Conservation (phyloP, 2,888 invertebrate species). For the Lasioglossum vierecki region DNA sequence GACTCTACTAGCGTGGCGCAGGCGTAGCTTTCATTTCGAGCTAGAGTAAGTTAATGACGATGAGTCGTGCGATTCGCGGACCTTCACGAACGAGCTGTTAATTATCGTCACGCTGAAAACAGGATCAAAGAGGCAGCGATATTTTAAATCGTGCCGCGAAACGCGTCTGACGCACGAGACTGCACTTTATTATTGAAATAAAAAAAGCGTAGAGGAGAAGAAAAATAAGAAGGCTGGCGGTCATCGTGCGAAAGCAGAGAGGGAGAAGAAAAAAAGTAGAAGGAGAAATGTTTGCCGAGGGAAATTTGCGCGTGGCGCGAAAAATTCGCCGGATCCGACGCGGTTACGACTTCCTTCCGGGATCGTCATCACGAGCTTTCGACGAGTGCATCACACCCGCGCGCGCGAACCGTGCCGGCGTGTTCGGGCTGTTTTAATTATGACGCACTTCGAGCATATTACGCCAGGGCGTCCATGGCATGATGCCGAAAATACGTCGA, state of each 20-base stretch:
- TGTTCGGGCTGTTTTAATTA: conserved; percentile 60
- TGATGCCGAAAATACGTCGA: conserved; percentile 67
- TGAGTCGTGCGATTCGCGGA: conserved; percentile 15
- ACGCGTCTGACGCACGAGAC: conserved; percentile 38
- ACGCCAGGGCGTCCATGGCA: conserved; percentile 52
- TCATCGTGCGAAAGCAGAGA: not conserved
- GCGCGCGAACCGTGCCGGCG: not conserved
- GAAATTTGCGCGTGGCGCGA: not conserved
- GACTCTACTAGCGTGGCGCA: not conserved
- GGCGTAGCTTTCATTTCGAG: not conserved
- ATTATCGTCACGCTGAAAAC: conserved; percentile 32
- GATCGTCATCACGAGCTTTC: conserved; percentile 52
- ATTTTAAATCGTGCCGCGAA: conserved; percentile 16
- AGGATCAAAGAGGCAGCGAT: conserved; percentile 18
- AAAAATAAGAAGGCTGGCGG: not conserved
- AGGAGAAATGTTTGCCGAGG: not conserved
- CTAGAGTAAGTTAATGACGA: not conserved
- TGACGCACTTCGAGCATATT: conserved; percentile 68
- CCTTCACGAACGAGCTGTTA: conserved; percentile 5
- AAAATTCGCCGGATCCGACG: conserved; percentile 1
- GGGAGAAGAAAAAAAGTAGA: not conserved
- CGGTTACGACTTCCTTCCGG: conserved; percentile 40
- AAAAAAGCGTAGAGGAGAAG: not conserved
- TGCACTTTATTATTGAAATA: conserved; percentile 10
- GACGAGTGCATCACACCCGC: conserved; percentile 22